These are phyloP conservation scores for Trichonephila clavata DNA, from an alignment of 1,140 invertebrate species.

Conservation along the genomic window DNA sequence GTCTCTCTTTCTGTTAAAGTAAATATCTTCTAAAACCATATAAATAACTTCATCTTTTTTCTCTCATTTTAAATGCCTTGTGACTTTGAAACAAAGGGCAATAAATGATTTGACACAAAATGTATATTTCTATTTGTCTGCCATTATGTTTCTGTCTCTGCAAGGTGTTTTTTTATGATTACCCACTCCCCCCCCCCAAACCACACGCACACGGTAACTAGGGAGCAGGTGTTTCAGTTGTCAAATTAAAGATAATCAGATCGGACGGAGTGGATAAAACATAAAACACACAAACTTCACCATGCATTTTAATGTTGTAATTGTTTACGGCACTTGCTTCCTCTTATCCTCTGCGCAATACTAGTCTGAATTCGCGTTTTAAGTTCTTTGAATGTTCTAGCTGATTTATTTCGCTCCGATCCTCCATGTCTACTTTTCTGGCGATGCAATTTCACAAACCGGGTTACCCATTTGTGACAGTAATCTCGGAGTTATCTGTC, in stretches of 20 bases:
- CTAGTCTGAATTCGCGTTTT: neutral
- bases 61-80: too few relatives aligned
- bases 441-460: slow-evolving; percentile 53
- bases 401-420: slow-evolving; percentile 35
- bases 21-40: too few relatives aligned
- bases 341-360: neutral
- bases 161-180: neutral
- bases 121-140: neutral
- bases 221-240: slow-evolving; percentile 14
- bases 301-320: slow-evolving; percentile 28
- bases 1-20: too few relatives aligned
- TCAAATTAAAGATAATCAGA: slow-evolving; percentile 27
- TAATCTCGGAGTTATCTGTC: slow-evolving; percentile 62
- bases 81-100: neutral
- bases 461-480: slow-evolving; percentile 63
- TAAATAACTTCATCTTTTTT: too few relatives aligned
- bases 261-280: neutral
- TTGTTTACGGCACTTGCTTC: neutral
- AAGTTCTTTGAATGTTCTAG: neutral
- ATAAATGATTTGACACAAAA: neutral
- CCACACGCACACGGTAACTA: neutral
- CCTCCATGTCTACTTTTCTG: slow-evolving; percentile 30
- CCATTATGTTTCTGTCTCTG: neutral
- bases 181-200: neutral
- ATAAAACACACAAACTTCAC: neutral